Conservation (phyloP, 2,888 invertebrate genomes). For the Scelioninae gen. 1 region DNA sequence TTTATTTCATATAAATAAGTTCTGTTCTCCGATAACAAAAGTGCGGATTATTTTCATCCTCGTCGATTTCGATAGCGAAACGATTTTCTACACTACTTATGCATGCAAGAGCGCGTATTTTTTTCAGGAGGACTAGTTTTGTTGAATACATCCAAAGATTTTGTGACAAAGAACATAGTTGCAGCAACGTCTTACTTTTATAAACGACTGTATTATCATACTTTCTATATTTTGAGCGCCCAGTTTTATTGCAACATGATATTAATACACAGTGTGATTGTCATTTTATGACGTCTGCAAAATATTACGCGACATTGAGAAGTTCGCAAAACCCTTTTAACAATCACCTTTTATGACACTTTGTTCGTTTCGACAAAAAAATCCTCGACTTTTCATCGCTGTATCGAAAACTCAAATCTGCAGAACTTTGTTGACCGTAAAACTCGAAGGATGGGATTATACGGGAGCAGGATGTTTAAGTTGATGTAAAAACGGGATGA, state of each 20-base stretch:
- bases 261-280: slow-evolving; percentile 58
- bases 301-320: slow-evolving; percentile 33
- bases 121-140: no score
- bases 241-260: slow-evolving; percentile 52
- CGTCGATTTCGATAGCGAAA: no score
- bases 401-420: slow-evolving; percentile 58
- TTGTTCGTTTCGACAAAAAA: slow-evolving; percentile 59
- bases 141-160: no score
- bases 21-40: slow-evolving; percentile 27
- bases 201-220: slow-evolving; percentile 58
- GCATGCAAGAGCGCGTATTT: no score
- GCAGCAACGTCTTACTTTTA: slow-evolving; percentile 31
- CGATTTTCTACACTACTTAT: no score
- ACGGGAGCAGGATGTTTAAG: slow-evolving; percentile 38
- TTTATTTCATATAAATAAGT: slow-evolving; percentile 22
- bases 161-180: no score
- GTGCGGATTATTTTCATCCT: slow-evolving; percentile 37
- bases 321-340: slow-evolving; percentile 52
- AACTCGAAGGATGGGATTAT: slow-evolving; percentile 55
- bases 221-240: slow-evolving; percentile 37
- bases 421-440: slow-evolving; percentile 52
- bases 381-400: slow-evolving; percentile 35
- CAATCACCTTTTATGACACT: slow-evolving; percentile 58
- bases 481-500: slow-evolving; percentile 50
- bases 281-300: slow-evolving; percentile 59